Base-by-base conservation (phyloP, 2,113 vertebrate species). In the Apeltes quadracus region DNA sequence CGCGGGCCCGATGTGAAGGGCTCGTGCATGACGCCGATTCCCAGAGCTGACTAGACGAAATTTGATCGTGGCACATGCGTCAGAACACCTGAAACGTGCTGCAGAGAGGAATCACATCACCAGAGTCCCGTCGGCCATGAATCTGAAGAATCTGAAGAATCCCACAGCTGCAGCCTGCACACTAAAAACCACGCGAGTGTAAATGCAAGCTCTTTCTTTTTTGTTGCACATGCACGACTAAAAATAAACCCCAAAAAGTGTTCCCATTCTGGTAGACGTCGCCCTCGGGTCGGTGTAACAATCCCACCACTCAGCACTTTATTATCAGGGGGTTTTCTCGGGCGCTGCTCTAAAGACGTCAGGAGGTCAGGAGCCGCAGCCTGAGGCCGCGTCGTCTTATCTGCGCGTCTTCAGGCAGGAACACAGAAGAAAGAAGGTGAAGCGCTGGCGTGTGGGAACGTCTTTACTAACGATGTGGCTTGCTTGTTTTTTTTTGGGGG, bases 261-360 rank as follows among this genome's bases (percentile, higher is more conserved):
- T 78, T 69, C 63, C 38, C 56, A 79, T 68, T 72, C 51, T 10
- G 16, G 34, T 67, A 76, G 76, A 76, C 53, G 20, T 50, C 39
- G 20, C 57, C 38, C n/a, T 25, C n/a, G 15, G 75, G 63, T 87
- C 79, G 75, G 43, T 72, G 64, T 54, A 72, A 74, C 75, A 77
- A 69, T 77, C n/a, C n/a, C n/a, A n/a, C n/a, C n/a, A n/a, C n/a
- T n/a, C n/a, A n/a, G n/a, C n/a, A n/a, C n/a, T n/a, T n/a, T n/a
- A n/a, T n/a, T n/a, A n/a, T n/a, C 86, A 68, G 83, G 83, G 82
- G 82, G 87, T 87, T 87, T 84, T 86, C 22, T 72, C 20, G 13
- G 69, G 46, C 5, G 14, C 44, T 32, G 57, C 53, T 71, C 50
- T 48, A 58, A 72, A 84, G 38, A 79, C 20, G 38, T 83, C 75